Conservation (phyloP, 2,113 vertebrate species). For the Scartelaos histophorus region DNA sequence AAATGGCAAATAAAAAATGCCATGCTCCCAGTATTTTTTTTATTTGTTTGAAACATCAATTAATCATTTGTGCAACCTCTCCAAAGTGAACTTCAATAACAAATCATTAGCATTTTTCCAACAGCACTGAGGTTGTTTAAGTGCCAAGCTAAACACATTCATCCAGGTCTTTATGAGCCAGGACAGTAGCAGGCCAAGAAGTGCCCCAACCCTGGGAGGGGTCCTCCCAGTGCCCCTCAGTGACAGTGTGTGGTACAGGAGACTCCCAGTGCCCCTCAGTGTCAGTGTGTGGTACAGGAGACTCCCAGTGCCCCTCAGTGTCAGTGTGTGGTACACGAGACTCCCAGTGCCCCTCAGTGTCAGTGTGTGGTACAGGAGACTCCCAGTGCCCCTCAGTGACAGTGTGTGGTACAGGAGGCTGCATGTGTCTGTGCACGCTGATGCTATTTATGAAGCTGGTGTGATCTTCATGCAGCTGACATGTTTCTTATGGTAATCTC, state of each 20-base stretch:
- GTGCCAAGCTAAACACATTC: constrained; percentile 3
- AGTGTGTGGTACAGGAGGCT: neutral
- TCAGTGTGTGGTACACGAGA: too few species aligned
- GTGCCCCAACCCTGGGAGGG: neutral
- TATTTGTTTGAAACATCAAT: neutral
- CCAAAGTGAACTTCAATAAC: constrained; percentile 4
- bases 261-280: too few species aligned
- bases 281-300: too few species aligned
- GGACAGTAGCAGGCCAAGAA: constrained; percentile 4
- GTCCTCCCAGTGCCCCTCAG: neutral
- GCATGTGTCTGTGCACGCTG: neutral
- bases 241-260: neutral
- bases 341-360: too few species aligned
- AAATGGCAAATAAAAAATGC: neutral
- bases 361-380: too few species aligned
- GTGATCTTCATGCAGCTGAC: constrained; percentile 54
- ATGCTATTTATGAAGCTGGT: constrained; percentile 36
- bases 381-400: too few species aligned
- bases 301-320: too few species aligned
- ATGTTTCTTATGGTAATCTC: constrained; percentile 52
- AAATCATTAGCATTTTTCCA: constrained; percentile 8
- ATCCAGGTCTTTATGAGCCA: constrained; percentile 7
- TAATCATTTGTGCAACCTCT: constrained; percentile 1
- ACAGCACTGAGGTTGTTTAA: neutral
- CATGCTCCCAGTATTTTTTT: neutral